phyloP scores from a whole-genome alignment of 2,888 invertebrate genomes.

The Cyclophora albipunctata region DNA sequence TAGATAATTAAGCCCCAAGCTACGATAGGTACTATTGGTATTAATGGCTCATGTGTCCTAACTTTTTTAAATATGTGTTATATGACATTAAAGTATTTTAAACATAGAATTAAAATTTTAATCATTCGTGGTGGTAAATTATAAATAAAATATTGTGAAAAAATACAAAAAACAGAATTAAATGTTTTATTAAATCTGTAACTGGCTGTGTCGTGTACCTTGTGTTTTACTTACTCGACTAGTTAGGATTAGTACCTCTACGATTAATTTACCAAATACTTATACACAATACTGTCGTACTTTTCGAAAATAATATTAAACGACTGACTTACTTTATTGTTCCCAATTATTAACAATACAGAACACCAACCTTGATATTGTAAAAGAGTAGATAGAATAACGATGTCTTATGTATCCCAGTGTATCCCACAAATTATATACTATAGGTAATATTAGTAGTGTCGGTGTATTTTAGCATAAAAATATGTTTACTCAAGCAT shows the following conservation, averaged over 20 bases:
- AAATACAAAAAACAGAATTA: no score
- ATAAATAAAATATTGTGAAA: no score
- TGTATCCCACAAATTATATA: background rate
- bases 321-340: no score
- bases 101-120: no score
- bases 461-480: background rate
- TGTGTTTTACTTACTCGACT: slow-evolving; percentile 4
- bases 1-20: no score
- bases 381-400: no score
- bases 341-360: slow-evolving; percentile 2
- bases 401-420: background rate
- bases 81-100: no score
- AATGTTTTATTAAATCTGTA: background rate
- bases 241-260: slow-evolving; percentile 2
- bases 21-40: no score
- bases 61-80: no score
- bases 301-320: slow-evolving; percentile 3
- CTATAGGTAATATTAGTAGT: background rate
- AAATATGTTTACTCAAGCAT: slow-evolving; percentile 3
- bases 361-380: background rate
- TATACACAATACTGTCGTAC: slow-evolving; percentile 1
- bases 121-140: no score
- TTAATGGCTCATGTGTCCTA: no score
- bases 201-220: slow-evolving; percentile 12
- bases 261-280: slow-evolving; percentile 1